Conservation (phyloP, 2,888 invertebrate species). For the Tetranychus truncatus region DNA sequence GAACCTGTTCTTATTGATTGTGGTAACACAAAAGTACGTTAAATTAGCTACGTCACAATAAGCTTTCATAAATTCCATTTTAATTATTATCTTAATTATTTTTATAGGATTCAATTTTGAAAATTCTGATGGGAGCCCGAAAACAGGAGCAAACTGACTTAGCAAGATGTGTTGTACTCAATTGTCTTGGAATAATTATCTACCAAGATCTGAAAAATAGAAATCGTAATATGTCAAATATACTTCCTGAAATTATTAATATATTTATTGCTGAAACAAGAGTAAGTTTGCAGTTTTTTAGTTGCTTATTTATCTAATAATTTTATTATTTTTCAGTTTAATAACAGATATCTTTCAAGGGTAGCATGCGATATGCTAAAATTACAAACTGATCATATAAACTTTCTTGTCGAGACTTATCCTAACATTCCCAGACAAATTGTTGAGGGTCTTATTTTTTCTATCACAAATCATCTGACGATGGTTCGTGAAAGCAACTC, state of each 20-base stretch:
- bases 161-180: constrained; percentile 61
- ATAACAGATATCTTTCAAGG: constrained; percentile 59
- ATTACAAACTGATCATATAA: constrained; percentile 58
- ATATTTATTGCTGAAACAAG: constrained; percentile 48
- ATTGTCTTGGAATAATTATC: constrained; percentile 57
- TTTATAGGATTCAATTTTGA: constrained; percentile 56
- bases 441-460: constrained; percentile 36
- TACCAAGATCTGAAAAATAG: constrained; percentile 46
- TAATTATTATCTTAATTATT: background rate
- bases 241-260: constrained; percentile 47
- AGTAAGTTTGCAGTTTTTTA: constrained; percentile 37
- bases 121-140: constrained; percentile 66
- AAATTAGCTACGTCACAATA: too few relatives aligned
- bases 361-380: constrained; percentile 62
- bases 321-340: constrained; percentile 37
- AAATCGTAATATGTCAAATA: constrained; percentile 40
- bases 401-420: constrained; percentile 48
- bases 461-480: constrained; percentile 15
- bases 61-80: background rate
- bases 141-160: constrained; percentile 68
- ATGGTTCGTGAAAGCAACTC: constrained; percentile 14
- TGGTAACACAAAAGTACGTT: constrained; percentile 50
- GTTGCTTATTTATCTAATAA: background rate
- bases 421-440: constrained; percentile 51
- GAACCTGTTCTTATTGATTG: constrained; percentile 43